Evolutionary conservation across 2,797 vertebrate species (phyloP).

Genomic region (Triplophysa bombifrons): DNA sequence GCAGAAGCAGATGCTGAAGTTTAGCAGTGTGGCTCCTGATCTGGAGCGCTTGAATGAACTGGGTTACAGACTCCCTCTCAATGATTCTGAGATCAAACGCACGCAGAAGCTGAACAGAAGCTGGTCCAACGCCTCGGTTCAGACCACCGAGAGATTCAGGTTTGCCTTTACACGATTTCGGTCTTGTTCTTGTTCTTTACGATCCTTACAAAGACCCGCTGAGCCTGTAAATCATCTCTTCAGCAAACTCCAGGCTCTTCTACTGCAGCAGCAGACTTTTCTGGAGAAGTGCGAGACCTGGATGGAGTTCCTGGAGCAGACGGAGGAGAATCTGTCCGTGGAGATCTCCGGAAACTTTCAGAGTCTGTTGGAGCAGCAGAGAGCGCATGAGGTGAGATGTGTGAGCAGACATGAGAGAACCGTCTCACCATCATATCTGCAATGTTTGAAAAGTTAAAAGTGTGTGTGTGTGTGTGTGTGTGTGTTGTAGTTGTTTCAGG

Average conservation of each 20-base stretch:
- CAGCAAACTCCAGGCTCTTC: conserved; percentile 92
- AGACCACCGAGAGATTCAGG: conserved; percentile 96
- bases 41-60: conserved; percentile 91
- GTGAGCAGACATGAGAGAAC: background rate
- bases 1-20: conserved; percentile 89
- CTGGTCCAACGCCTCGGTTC: conserved; percentile 87
- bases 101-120: conserved; percentile 91
- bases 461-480: background rate
- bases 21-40: conserved; percentile 89
- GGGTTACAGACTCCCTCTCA: conserved; percentile 90
- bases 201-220: background rate
- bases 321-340: conserved; percentile 88
- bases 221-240: conserved; percentile 12
- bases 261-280: conserved; percentile 95
- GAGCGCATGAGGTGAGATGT: conserved; percentile 87
- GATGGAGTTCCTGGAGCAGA: conserved; percentile 97
- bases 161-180: conserved; percentile 52
- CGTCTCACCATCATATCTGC: too few species aligned
- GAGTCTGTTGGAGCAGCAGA: conserved; percentile 92
- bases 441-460: background rate
- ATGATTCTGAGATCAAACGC: conserved; percentile 90
- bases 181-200: background rate
- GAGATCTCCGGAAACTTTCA: conserved; percentile 94
- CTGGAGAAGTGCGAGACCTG: conserved; percentile 96
- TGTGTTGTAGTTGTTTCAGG: conserved; percentile 88